Evolutionary conservation across 2,797 vertebrate genomes (phyloP).

Genomic region (Sebastes taczanowskii): DNA sequence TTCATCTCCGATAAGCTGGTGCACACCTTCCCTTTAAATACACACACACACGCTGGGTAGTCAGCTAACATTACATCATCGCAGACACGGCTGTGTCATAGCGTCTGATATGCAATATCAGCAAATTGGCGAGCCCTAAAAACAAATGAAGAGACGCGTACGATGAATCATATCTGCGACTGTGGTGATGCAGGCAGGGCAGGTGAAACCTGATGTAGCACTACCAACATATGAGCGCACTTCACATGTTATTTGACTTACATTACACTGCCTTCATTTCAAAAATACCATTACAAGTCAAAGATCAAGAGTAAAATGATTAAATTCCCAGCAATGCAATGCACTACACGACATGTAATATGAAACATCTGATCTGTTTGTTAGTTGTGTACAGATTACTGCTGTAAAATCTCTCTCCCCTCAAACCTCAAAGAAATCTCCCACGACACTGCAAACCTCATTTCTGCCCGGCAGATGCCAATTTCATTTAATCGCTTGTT

Average conservation of each 20-base stretch:
- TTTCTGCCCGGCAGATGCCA: constrained; percentile 22
- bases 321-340: constrained; percentile 1
- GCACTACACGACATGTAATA: constrained; percentile 4
- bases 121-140: constrained; percentile 39
- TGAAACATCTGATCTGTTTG: constrained; percentile 47
- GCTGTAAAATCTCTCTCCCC: constrained; percentile 15
- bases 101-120: constrained; percentile 41
- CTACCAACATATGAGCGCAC: too few species aligned
- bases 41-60: background rate
- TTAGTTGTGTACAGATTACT: background rate
- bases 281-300: background rate
- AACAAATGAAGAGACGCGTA: constrained; percentile 32
- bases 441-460: constrained; percentile 27
- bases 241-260: background rate
- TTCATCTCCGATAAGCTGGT: constrained; percentile 19
- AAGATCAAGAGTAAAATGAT: background rate
- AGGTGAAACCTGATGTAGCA: background rate
- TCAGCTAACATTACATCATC: constrained; percentile 39
- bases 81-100: constrained; percentile 23
- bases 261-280: background rate
- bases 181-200: background rate
- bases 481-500: constrained; percentile 46
- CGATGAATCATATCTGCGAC: background rate
- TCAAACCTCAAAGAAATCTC: constrained; percentile 26
- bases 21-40: constrained; percentile 37